Base-by-base conservation (phyloP, 1,140 invertebrate genomes). In the Zaprionus davidi region DNA sequence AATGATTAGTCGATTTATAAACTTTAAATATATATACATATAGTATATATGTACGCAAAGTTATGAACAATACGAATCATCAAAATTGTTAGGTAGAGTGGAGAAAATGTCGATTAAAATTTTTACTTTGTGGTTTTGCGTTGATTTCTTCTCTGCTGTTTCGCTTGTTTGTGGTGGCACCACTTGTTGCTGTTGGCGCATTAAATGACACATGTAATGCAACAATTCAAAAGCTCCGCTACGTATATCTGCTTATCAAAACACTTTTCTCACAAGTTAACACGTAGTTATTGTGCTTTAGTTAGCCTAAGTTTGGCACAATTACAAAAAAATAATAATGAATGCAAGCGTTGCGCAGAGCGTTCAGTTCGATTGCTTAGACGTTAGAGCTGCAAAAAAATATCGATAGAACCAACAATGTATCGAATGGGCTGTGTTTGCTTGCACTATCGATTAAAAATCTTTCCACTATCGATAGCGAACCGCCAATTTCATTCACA, bases 101-200 rank as follows among this genome's bases (percentile, higher is more conserved):
- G 11, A 11, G 34, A 62, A 31, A 68, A 73, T 59, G 67, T 73
- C 22, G 46, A 68, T 76, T 76, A 65, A 69, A 76, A 62, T 73
- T 62, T 67, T 49, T 68, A 77, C 28, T 63, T 67, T 71, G 46
- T 41, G 41, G 53, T 56, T 51, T 71, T 69, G n/a, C 67, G 65
- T 53, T 58, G 68, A 63, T 70, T 56, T 20, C 71, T 75, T 58
- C 15, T n/a, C 31, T 57, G 31, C 44, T 55, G 56, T 34, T 67
- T 56, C 7, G 28, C 53, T 22, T 62, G 51, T 59, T 58, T 67
- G 75, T 77, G 75, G 75, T 68, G 51, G 17, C 26, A 77, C 75
- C 75, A 77, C 75, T 77, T 77, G 75, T 77, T 77, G 75, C 71
- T 73, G 51, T 66, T 77, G 70, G 58, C 58, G 63, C 70, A 68